These are phyloP conservation scores for Netelia virgata DNA, from an alignment of 2,888 invertebrate genomes.

Conservation along the genomic window DNA sequence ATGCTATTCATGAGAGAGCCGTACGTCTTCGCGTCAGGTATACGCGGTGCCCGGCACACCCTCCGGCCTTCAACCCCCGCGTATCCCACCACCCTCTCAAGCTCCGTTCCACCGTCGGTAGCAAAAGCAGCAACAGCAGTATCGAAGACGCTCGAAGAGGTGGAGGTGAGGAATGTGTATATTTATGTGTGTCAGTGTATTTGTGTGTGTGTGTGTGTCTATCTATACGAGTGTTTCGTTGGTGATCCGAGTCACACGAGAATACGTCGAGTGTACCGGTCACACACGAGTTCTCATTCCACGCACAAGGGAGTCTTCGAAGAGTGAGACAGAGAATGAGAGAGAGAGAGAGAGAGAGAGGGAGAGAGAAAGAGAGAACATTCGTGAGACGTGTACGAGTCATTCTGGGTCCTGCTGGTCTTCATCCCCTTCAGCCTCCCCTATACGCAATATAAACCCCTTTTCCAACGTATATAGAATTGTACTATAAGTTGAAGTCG, in stretches of 20 bases:
- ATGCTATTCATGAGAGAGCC: constrained; percentile 84
- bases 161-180: constrained; percentile 21
- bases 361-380: constrained; percentile 14
- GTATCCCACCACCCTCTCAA: not conserved
- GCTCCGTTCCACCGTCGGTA: constrained; percentile 60
- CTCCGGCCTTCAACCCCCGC: constrained; percentile 62
- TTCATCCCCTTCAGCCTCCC: constrained; percentile 1
- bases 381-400: constrained; percentile 43
- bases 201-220: constrained; percentile 11
- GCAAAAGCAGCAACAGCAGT: constrained; percentile 39
- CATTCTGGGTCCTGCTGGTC: constrained; percentile 11
- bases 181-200: constrained; percentile 26
- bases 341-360: not conserved
- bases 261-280: constrained; percentile 62
- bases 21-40: constrained; percentile 82
- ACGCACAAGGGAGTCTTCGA: constrained; percentile 32
- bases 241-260: constrained; percentile 51
- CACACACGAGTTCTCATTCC: constrained; percentile 65
- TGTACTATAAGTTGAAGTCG: constrained; percentile 36
- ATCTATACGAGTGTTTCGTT: constrained; percentile 41
- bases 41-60: constrained; percentile 72
- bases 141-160: constrained; percentile 7
- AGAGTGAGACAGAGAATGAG: not conserved
- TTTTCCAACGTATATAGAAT: constrained; percentile 21
- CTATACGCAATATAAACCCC: not conserved